A percentile compares a stretch with the other conserved stretches of the same genome.
Evolutionary conservation across 1,140 invertebrate species (phyloP).

Genomic region (Saxidomus purpurata): DNA sequence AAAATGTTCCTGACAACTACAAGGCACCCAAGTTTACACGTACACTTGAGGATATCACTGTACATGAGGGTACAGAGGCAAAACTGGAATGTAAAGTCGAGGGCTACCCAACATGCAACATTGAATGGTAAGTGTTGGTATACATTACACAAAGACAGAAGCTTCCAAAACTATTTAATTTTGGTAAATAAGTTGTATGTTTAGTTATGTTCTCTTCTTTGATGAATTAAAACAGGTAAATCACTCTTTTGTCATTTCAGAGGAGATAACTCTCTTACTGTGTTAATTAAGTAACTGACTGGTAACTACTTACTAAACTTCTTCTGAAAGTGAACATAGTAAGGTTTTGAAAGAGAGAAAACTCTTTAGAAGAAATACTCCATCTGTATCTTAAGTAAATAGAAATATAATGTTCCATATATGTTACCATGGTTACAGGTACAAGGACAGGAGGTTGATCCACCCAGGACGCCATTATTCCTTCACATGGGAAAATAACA

Average conservation of each 20-base stretch:
- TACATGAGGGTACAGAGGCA: conserved; percentile 79
- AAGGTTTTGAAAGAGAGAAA: too few species aligned
- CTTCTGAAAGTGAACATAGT: too few species aligned
- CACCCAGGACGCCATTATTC: conserved; percentile 78
- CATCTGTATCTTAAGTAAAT: too few species aligned
- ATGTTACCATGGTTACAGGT: conserved; percentile 73
- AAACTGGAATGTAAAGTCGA: conserved; percentile 82
- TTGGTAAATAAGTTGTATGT: neutral
- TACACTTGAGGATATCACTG: conserved; percentile 79
- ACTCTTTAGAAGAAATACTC: too few species aligned
- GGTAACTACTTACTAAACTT: too few species aligned
- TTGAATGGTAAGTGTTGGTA: conserved; percentile 83
- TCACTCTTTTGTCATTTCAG: too few species aligned
- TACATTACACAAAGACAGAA: too few species aligned
- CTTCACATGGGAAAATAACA: conserved; percentile 74
- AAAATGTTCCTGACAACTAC: conserved; percentile 78
- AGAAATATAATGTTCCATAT: neutral
- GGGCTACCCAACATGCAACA: conserved; percentile 79
- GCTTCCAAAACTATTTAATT: too few species aligned
- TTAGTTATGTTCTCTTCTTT: neutral
- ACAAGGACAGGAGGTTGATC: conserved; percentile 82
- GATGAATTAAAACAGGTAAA: too few species aligned
- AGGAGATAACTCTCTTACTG: too few species aligned
- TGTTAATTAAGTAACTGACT: too few species aligned
- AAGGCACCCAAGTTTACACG: conserved; percentile 80